Evolutionary conservation across 2,888 invertebrate species (phyloP), one percentile per base, ranked within the genome.

Genomic region (Heliconius aoede): DNA sequence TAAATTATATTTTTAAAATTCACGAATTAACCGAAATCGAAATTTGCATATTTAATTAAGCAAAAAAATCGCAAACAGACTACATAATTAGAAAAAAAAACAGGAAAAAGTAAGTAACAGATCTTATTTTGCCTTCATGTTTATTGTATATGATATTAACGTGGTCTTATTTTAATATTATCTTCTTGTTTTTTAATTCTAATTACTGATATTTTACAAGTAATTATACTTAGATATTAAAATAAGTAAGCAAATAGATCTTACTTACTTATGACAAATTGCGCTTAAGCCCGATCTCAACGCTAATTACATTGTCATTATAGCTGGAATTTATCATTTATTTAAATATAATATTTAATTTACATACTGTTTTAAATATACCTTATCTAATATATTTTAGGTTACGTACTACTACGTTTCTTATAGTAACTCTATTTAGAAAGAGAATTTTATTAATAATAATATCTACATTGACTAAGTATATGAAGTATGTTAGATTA

Each of bases 1-100:
- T 60, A 26, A 60, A 60, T 26, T 15, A 60, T 60, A 24, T 65
- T 65, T 40, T 64, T 15, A 62, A 64, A 64, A n/a, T 64, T 24
- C 36, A 21, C 24, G 3, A 40, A 40, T 36, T 15, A 40, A 40
- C 7, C 36, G 24, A 65, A 65, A 65, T 5, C 3, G 5, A 65
- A 40, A 65, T 65, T 65, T 8, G 36, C 65, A 65, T 65, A 65
- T 24, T 65, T 40, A 65, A 65, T 65, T 36, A 65, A 40, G 36
- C 36, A 40, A 65, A 65, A n/a, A 65, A 65, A 65, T 36, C 36
- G 36, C 36, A 24, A 24, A 65, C 36, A 36, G n/a, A 36, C 64
- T 36, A 64, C 24, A 64, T 40, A 26, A 36, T 65, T 65, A 65
- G 64, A 32, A 64, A 65, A 55, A 46, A 32, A 36, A 36, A 64